Base-by-base conservation (phyloP, 2,797 vertebrate genomes). In the Tadarida brasiliensis region DNA sequence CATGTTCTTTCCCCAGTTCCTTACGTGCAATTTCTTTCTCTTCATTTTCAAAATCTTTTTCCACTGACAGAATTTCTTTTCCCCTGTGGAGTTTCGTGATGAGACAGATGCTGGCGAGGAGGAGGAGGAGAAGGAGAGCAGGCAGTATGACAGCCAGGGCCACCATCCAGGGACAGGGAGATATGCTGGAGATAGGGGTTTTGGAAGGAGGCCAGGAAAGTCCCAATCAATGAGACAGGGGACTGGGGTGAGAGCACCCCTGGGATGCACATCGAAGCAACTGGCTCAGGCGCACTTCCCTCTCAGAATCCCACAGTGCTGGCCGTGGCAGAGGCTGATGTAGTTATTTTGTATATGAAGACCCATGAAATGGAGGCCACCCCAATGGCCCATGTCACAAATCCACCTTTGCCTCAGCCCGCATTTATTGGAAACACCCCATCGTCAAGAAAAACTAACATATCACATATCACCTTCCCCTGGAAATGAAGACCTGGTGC, bases 21-120 rank as follows among this genome's bases (percentile, higher is more conserved):
- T 98, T 95, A 94, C 20, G 6, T 85, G 87, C 9, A 17, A 10
- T 70, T 33, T 96, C 94, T 92, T 70, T 92, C 26, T 73, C 90
- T 92, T 97, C 70, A 12, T 33, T 49, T 86, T 94, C 91, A 28
- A 7, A 5, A 35, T 93, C 87, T n/a, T 88, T 91, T 78, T 90
- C 81, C 19, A 28, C 1, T 12, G 90, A 92, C 10, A 74, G 84
- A 78, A 56, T 28, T 28, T 87, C 67, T 68, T 90, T 97, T 22
- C 77, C n/a, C 63, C 35, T 33, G 8, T 61, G 90, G 59, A 57
- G 82, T 56, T 94, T 98, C 63, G 47, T 93, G 77, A 88, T 33
- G 59, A 95, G 80, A 63, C 54, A 80, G 68, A 93, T 20, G 73
- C 70, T 57, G 24, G 68, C 65, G 11, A 90, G 7, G 11, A 95